These are phyloP conservation scores for Corythornis leucogaster DNA, from an alignment of 2,797 vertebrate species.

Conservation along the genomic window DNA sequence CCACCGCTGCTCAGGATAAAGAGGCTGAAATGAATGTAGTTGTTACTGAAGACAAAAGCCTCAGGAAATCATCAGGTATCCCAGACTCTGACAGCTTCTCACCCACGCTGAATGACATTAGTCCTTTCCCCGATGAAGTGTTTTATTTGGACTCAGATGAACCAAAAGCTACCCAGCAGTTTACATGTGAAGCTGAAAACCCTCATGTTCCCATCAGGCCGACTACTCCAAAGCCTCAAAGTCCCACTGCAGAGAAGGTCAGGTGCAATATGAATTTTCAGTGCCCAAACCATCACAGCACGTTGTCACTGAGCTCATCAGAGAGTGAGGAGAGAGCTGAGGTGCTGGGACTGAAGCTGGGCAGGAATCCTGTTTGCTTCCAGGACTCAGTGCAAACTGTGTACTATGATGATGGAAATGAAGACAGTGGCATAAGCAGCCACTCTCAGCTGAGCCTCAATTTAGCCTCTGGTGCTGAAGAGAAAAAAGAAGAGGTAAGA, in stretches of 20 bases:
- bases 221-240: constrained; percentile 78
- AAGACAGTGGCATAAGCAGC: constrained; percentile 76
- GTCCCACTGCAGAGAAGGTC: constrained; percentile 59
- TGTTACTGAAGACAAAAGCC: background rate
- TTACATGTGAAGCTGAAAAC: constrained; percentile 29
- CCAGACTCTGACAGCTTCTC: constrained; percentile 10
- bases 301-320: constrained; percentile 73
- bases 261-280: constrained; percentile 56
- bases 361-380: constrained; percentile 62
- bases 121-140: constrained; percentile 61
- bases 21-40: constrained; percentile 5
- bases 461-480: constrained; percentile 57
- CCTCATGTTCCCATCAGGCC: constrained; percentile 52
- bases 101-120: constrained; percentile 44
- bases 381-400: constrained; percentile 50
- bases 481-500: constrained; percentile 83
- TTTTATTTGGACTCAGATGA: constrained; percentile 38
- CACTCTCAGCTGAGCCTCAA: constrained; percentile 71
- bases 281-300: constrained; percentile 67
- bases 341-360: constrained; percentile 30
- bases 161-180: background rate
- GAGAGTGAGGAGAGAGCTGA: constrained; percentile 76
- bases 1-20: background rate
- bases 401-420: constrained; percentile 64
- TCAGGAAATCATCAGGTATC: background rate